Evolutionary conservation across 2,797 vertebrate species (phyloP).

Genomic region (Syngnathus acus): DNA sequence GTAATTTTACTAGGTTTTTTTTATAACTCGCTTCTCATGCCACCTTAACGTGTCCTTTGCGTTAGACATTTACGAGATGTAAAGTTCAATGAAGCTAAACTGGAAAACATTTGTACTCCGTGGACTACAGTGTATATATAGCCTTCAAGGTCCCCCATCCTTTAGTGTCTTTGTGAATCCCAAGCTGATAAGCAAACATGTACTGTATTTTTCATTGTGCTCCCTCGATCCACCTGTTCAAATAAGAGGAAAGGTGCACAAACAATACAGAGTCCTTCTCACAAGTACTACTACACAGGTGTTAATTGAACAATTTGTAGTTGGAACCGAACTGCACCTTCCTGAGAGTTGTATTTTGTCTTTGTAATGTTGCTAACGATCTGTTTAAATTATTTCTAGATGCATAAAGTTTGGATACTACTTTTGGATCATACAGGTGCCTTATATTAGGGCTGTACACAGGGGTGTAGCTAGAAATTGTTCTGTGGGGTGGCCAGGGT

Average conservation of each 20-base stretch:
- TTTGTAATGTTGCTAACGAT: neutral
- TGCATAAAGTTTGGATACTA: neutral
- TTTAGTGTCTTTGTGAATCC: conserved; percentile 1
- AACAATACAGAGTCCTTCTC: neutral
- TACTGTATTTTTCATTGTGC: neutral
- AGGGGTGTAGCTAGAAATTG: no score
- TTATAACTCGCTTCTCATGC: neutral
- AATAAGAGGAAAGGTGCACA: neutral
- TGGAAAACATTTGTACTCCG: neutral
- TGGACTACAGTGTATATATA: neutral
- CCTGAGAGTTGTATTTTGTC: neutral
- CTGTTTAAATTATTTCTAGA: neutral
- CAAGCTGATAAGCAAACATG: conserved; percentile 1
- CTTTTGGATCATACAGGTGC: neutral
- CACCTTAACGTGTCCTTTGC: neutral
- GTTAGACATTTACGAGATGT: neutral
- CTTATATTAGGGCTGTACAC: neutral
- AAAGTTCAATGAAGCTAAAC: neutral
- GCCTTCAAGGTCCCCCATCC: neutral
- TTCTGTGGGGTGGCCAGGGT: no score
- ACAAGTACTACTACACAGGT: neutral
- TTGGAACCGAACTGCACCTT: neutral
- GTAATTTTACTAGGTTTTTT: neutral
- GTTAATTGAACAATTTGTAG: neutral
- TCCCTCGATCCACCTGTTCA: neutral